Base-by-base conservation (phyloP, 2,797 vertebrate species). In the Carcharodon carcharias region DNA sequence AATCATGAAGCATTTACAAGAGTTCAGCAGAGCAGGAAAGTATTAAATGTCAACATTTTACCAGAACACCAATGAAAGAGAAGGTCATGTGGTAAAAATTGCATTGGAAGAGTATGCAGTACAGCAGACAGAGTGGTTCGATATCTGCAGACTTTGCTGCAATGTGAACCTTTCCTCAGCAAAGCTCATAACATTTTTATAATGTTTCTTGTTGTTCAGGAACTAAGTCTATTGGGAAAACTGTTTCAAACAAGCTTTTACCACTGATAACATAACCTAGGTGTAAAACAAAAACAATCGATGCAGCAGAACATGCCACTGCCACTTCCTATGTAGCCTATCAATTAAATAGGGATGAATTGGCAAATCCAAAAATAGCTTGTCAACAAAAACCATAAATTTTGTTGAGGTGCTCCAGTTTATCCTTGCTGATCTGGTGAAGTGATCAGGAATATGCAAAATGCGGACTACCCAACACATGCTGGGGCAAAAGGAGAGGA, bases 81-180 rank as follows among this genome's bases (percentile, higher is more conserved):
- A 88, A 58, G 31, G 23, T 5, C 4, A 65, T 69, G 1, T 45
- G 63, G 7, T 69, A n/a, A 45, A 45, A 88, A 88, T 4, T 45
- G 85, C 85, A 54, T 45, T 54, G 85, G 85, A 88, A 88, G 54
- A 88, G 45, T 88, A 21, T 54, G 85, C 85, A 88, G 18, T 88
- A 88, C 85, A 54, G 85, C 85, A 50, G 82, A 85, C 82, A 87
- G 85, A 88, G 85, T 88, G 85, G 21, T 50, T 88, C 85, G 23
- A 88, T 88, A 88, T 88, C 54, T 26, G 23, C 45, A 88, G 85
- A 88, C 45, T 88, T 88, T 88, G 23, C 45, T 88, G 85, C 85
- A 88, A 88, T 21, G 50, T 45, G 50, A 88, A 88, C 85, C 45
- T 88, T 88, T 54, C 80, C 40, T 85, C 80, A 88, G 85, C 40